A percentile compares a stretch with the other conserved stretches of the same genome.
Conservation (phyloP, 2,797 vertebrate species). For the Arremon brunneinucha region DNA sequence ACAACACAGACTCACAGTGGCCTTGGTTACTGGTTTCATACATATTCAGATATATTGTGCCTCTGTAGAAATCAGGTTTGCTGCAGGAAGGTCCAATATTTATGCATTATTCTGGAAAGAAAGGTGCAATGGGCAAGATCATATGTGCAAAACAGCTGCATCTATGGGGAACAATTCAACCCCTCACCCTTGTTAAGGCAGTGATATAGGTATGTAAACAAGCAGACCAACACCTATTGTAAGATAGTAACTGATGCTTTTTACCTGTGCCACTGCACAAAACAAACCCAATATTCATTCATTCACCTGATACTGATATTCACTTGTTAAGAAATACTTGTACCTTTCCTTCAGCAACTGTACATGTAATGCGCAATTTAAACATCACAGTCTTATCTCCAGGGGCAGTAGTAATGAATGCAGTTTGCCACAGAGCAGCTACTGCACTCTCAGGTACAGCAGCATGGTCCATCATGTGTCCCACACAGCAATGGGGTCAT, state of each 20-base stretch:
- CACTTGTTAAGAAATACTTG: background rate
- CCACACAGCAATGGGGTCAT: background rate
- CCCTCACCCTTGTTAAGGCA: background rate
- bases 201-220: accelerated
- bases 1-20: constrained; percentile 29
- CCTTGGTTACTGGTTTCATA: constrained; percentile 49
- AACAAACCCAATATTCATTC: background rate
- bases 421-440: background rate
- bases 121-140: background rate
- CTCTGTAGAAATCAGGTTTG: background rate
- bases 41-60: constrained; percentile 27
- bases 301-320: background rate
- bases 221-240: background rate
- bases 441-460: background rate
- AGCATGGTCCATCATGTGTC: accelerated
- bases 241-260: background rate
- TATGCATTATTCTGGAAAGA: background rate
- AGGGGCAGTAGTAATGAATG: background rate
- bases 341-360: background rate
- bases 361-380: background rate
- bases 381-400: background rate
- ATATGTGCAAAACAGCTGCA: background rate
- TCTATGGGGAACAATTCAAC: background rate
- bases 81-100: background rate
- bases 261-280: background rate